Percentiles rank a stretch among this genome's conserved stretches.
phyloP scores from a whole-genome alignment of 2,888 invertebrate genomes.

The Hydropsyche betteni region DNA sequence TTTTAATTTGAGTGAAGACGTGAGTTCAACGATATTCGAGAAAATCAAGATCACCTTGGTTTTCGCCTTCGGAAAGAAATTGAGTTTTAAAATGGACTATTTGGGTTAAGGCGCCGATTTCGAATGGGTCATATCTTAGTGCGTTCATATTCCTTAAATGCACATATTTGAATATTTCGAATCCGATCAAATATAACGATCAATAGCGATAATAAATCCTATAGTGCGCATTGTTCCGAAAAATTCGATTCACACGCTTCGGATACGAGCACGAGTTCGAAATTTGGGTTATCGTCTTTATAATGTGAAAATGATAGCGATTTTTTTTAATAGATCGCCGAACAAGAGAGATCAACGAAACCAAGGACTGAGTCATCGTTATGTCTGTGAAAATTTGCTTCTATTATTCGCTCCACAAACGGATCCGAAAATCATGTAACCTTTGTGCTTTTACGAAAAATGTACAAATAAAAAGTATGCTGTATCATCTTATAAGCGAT shows the following conservation, averaged over 20 bases:
- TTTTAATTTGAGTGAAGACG: slow-evolving; percentile 16
- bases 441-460: slow-evolving; percentile 20
- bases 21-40: slow-evolving; percentile 26
- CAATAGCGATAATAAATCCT: no score
- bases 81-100: slow-evolving; percentile 15
- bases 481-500: slow-evolving; percentile 23
- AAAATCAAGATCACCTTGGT: slow-evolving; percentile 30
- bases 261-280: no score
- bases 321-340: no score
- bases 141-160: no score
- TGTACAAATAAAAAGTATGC: neutral
- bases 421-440: slow-evolving; percentile 3
- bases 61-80: slow-evolving; percentile 21
- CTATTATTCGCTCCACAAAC: neutral
- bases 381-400: neutral
- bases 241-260: no score
- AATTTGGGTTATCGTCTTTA: no score
- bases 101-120: slow-evolving; percentile 26
- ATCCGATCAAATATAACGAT: no score
- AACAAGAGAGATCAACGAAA: neutral
- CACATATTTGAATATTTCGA: no score
- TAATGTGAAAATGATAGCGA: no score
- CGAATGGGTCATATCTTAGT: neutral
- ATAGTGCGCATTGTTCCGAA: no score
- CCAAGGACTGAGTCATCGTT: slow-evolving; percentile 20